Conservation (phyloP, 1,140 invertebrate species). For the Heterodera schachtii region DNA sequence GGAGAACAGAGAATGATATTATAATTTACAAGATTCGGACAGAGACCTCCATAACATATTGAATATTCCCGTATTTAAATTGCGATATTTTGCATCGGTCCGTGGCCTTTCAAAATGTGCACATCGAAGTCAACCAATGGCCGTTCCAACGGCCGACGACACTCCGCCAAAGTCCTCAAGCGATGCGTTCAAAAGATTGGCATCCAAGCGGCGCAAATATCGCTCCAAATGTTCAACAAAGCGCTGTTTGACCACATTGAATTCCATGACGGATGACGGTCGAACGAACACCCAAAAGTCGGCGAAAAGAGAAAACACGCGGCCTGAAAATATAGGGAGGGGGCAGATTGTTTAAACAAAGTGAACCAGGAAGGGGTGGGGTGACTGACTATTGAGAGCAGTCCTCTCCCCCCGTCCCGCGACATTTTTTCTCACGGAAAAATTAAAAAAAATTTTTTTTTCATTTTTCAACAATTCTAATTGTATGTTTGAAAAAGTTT, state of each 20-base stretch:
- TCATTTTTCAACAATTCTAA: no score
- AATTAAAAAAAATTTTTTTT: no score
- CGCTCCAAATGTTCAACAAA: conserved; percentile 37
- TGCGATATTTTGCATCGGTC: not conserved
- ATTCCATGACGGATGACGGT: conserved; percentile 52
- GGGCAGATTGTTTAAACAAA: no score
- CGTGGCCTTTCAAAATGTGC: no score
- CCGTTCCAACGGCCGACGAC: not conserved
- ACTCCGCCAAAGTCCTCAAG: conserved; percentile 14
- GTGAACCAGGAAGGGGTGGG: no score
- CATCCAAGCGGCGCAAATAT: conserved; percentile 34
- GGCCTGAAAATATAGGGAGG: conserved; percentile 38
- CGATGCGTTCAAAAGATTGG: conserved; percentile 39
- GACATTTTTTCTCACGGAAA: no score
- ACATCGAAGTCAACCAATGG: not conserved
- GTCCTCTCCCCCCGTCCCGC: no score
- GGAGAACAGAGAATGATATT: no score
- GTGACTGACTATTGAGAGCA: no score
- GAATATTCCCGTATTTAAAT: not conserved
- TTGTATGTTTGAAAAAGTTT: no score
- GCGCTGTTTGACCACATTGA: conserved; percentile 47
- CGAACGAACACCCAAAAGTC: conserved; percentile 43
- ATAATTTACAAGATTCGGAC: no score
- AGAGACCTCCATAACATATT: no score
- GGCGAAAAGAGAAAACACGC: conserved; percentile 50